These are phyloP conservation scores for Vidua chalybeata DNA, from an alignment of 2,113 vertebrate species.

Conservation along the genomic window DNA sequence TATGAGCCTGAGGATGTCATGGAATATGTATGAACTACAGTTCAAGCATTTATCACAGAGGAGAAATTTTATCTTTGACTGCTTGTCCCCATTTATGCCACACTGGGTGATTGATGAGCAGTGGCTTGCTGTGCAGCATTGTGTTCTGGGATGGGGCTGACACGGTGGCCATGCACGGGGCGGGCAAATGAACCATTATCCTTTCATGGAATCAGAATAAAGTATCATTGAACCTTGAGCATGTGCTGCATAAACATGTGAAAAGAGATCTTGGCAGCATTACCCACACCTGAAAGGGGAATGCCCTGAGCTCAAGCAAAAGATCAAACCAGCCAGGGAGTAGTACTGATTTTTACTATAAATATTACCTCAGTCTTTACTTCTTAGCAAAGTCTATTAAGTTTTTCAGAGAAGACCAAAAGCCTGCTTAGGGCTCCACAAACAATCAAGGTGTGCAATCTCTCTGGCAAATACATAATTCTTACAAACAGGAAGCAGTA, in stretches of 20 bases:
- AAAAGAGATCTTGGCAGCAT: neutral
- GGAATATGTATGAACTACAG: neutral
- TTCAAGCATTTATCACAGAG: slow-evolving; percentile 2
- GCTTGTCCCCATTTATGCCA: neutral
- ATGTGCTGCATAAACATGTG: neutral
- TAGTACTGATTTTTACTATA: neutral
- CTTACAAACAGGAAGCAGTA: neutral
- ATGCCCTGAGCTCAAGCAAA: neutral
- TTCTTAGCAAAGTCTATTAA: neutral
- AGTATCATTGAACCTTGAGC: neutral
- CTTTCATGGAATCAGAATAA: slow-evolving; percentile 4
- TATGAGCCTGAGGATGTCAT: neutral
- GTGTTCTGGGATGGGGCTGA: neutral
- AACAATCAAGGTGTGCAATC: neutral
- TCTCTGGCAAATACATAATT: neutral
- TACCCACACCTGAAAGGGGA: neutral
- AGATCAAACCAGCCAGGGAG: slow-evolving; percentile 20
- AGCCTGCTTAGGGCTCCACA: neutral
- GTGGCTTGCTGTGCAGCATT: neutral
- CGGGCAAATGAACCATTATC: neutral
- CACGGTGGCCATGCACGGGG: accelerated
- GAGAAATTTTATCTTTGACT: slow-evolving; percentile 1
- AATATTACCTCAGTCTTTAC: neutral
- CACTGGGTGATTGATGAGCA: neutral
- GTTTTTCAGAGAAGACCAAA: neutral